Conservation (phyloP, 2,113 vertebrate species). For the Argyrosomus japonicus region DNA sequence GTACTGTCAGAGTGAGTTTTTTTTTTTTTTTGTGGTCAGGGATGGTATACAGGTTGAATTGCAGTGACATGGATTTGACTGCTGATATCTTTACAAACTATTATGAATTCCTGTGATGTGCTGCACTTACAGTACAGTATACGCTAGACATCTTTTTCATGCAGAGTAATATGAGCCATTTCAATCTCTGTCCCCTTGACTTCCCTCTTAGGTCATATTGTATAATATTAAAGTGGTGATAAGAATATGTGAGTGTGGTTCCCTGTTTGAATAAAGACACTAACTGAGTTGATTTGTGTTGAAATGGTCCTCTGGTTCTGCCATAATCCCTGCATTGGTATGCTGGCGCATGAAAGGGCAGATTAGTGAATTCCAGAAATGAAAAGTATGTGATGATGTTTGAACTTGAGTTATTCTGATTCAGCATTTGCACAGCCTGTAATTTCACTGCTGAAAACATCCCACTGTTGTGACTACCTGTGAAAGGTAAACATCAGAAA, state of each 20-base stretch:
- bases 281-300: neutral
- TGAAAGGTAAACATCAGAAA: constrained; percentile 12
- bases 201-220: neutral
- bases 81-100: neutral
- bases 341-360: too few relatives aligned
- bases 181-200: neutral
- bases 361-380: neutral
- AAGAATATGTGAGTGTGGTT: neutral
- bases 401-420: constrained; percentile 1
- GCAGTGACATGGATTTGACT: neutral
- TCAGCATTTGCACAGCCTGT: neutral
- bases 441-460: neutral
- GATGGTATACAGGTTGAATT: constrained; percentile 2
- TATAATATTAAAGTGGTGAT: neutral
- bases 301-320: neutral
- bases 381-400: neutral
- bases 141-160: neutral
- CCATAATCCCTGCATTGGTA: neutral
- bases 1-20: neutral
- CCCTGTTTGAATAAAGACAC: constrained; percentile 37
- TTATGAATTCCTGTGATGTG: neutral
- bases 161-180: neutral
- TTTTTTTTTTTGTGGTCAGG: neutral
- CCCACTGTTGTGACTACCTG: constrained; percentile 10
- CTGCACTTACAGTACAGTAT: neutral